Conservation (phyloP, 2,113 vertebrate species). For the Salvator merianae region DNA sequence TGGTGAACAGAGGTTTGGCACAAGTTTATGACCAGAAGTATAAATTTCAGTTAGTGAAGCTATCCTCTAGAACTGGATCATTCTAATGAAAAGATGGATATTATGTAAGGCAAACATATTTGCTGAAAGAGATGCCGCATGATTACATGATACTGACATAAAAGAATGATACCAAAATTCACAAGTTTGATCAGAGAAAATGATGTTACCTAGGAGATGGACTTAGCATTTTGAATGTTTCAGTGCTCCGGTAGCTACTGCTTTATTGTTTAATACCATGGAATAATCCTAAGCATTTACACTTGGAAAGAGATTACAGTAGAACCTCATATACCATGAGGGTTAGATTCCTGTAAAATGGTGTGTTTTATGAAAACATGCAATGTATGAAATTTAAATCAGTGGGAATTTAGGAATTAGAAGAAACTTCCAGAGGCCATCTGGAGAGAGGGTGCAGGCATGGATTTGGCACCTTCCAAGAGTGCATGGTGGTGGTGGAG, state of each 20-base stretch:
- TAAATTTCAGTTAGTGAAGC: background rate
- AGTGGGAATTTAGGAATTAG: too few relatives aligned
- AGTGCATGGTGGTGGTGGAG: too few relatives aligned
- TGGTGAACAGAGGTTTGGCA: background rate
- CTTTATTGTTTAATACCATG: background rate
- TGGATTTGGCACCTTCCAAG: too few relatives aligned
- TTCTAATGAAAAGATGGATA: background rate
- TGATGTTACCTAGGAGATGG: background rate
- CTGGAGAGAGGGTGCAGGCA: too few relatives aligned
- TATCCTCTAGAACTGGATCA: background rate
- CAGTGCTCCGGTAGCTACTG: fast-evolving
- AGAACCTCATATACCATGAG: too few relatives aligned
- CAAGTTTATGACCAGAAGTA: background rate
- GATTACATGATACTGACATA: background rate
- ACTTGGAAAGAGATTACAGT: background rate
- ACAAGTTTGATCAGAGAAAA: background rate
- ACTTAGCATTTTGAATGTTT: background rate
- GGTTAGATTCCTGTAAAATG: too few relatives aligned
- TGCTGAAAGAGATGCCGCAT: background rate
- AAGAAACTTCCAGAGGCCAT: too few relatives aligned
- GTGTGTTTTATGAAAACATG: too few relatives aligned
- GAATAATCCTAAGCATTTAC: background rate
- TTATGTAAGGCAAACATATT: background rate
- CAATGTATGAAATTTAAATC: too few relatives aligned
- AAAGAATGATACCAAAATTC: background rate